Conservation (phyloP, 2,113 vertebrate species). For the Tupaia chinensis region DNA sequence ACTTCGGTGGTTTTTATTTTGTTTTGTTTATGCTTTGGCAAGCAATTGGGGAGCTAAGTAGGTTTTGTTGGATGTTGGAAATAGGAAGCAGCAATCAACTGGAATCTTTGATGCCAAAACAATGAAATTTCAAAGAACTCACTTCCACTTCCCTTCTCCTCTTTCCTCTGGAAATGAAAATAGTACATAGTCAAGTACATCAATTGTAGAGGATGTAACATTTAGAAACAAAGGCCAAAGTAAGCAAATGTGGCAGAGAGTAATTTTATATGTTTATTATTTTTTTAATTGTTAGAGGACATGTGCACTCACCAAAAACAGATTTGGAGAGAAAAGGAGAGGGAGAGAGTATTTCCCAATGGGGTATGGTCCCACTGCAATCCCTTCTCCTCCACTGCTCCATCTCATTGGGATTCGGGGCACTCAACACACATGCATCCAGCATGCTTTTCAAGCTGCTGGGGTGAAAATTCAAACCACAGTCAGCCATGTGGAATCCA, state of each 20-base stretch:
- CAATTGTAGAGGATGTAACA: neutral
- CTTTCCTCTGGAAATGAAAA: constrained; percentile 42
- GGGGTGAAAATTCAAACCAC: too few species aligned
- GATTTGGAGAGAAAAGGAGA: too few species aligned
- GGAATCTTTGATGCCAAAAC: constrained; percentile 10
- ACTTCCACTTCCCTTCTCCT: neutral
- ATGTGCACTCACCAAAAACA: too few species aligned
- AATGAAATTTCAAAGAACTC: constrained; percentile 46
- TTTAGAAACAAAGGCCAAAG: neutral
- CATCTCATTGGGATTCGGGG: too few species aligned
- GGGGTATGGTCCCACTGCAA: too few species aligned
- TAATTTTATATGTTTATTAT: neutral
- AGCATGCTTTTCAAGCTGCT: too few species aligned
- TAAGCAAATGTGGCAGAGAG: neutral
- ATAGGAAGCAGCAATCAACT: neutral
- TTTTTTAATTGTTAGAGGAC: too few species aligned
- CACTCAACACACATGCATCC: too few species aligned
- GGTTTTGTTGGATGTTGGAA: neutral
- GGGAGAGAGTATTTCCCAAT: too few species aligned
- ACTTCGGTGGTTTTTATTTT: constrained; percentile 42
- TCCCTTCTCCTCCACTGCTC: too few species aligned
- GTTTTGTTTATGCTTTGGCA: constrained; percentile 53
- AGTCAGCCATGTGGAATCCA: too few species aligned
- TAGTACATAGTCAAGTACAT: neutral
- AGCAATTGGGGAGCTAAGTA: constrained; percentile 10